Evolutionary conservation across 1,140 invertebrate genomes (phyloP).

Genomic region (Octopus bimaculoides): DNA sequence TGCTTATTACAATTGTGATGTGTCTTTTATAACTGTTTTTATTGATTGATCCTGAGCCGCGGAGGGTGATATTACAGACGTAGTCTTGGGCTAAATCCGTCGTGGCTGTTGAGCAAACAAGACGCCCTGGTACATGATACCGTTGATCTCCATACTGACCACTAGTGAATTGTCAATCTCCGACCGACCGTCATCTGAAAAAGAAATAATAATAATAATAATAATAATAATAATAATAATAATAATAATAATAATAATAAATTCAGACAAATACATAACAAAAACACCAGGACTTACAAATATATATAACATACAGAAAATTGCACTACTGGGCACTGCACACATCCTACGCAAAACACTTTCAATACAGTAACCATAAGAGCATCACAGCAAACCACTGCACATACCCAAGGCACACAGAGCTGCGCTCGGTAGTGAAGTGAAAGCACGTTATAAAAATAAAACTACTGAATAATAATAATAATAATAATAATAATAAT

Average conservation of each 20-base stretch:
- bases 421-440: too few relatives aligned
- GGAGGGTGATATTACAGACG: neutral
- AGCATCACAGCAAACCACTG: too few relatives aligned
- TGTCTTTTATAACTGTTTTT: neutral
- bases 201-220: conserved; percentile 18
- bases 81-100: conserved; percentile 20
- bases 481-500: too few relatives aligned
- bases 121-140: conserved; percentile 64
- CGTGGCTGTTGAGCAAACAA: conserved; percentile 58
- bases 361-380: too few relatives aligned
- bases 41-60: neutral
- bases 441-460: too few relatives aligned
- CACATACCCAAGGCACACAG: too few relatives aligned
- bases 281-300: too few relatives aligned
- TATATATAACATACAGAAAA: too few relatives aligned
- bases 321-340: too few relatives aligned
- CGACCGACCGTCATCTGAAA: conserved; percentile 61
- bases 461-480: too few relatives aligned
- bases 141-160: conserved; percentile 95
- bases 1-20: neutral
- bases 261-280: too few relatives aligned
- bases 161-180: conserved; percentile 84
- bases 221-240: neutral
- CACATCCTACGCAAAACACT: too few relatives aligned
- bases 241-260: neutral